These are phyloP conservation scores for Drosophila mimica DNA, from an alignment of 2,888 invertebrate genomes.

Conservation along the genomic window DNA sequence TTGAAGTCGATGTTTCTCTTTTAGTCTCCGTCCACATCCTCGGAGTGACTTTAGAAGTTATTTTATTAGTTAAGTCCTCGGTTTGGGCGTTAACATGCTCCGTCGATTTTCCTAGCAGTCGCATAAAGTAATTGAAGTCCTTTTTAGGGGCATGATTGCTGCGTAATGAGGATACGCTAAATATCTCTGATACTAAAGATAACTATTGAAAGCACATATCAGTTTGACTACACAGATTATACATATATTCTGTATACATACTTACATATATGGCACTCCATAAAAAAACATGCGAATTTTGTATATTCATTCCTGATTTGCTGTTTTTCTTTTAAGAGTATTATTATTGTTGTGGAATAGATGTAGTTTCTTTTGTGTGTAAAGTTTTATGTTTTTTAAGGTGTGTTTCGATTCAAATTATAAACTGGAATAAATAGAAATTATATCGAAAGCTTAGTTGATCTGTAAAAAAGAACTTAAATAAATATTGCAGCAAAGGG, in stretches of 20 bases:
- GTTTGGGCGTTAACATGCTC: rapidly evolving
- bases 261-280: constrained; percentile 4
- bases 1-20: background rate
- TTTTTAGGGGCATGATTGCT: background rate
- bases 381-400: background rate
- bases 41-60: background rate
- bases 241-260: background rate
- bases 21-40: background rate
- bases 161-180: background rate
- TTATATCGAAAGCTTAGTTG: background rate
- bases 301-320: constrained; percentile 1
- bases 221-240: background rate
- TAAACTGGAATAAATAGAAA: background rate
- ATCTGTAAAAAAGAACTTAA: background rate
- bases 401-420: constrained; percentile 3
- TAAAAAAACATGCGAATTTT: constrained; percentile 10
- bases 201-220: background rate
- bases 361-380: background rate
- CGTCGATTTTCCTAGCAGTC: background rate
- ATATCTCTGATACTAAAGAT: background rate
- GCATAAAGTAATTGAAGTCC: constrained; percentile 2
- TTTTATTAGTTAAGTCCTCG: background rate
- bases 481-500: background rate
- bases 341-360: background rate
- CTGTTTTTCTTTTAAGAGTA: background rate